Evolutionary conservation across 2,113 vertebrate species (phyloP), one percentile per base, ranked within the genome.

Genomic region (Gymnocephalus cernua): DNA sequence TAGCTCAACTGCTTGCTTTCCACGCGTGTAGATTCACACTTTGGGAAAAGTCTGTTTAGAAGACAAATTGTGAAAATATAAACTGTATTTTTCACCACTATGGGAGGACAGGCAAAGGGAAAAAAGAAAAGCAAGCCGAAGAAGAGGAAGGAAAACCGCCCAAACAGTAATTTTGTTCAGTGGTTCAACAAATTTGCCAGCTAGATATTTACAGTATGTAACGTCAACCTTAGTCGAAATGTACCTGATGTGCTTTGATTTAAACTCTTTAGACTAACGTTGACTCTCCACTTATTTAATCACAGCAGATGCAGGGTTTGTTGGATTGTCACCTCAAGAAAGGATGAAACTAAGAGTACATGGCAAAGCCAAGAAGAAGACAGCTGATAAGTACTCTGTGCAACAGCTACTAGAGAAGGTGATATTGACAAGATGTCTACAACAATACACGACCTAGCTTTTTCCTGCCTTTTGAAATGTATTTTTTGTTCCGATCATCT

Each of bases 391-490:
- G 79, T 96, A 95, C 82, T 91, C 94, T 7, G 91, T 94, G 1
- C 73, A 90, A 7, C 95, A 96, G 56, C 88, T 96, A 15, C 61
- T 96, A 58, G 94, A 95, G 83, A 96, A 96, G 95, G 95, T 96
- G 45, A 77, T 4, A 9, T 8, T 51, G 3, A 44, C 5, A 53
- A 32, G 1, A 67, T 10, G 48, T 4, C 1, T 29, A 53, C 14
- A 58, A 16, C 12, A 29, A 51, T 1, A 29, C 27, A 76, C 13
- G 2, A 8, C 4, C 0, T 21, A 35, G 3, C 50, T 51, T 18
- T 61, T 32, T 18, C 3, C 13, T 69, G 6, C 41, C 2, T 44
- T 50, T 50, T 45, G 1, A 48, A 51, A 47, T 83, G 51, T 21
- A 3, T 77, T 9, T 48, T 18, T 35, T 11, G 18, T 64, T 32